These are phyloP conservation scores for Cordilura impudica DNA, from an alignment of 2,888 invertebrate genomes.

Conservation along the genomic window DNA sequence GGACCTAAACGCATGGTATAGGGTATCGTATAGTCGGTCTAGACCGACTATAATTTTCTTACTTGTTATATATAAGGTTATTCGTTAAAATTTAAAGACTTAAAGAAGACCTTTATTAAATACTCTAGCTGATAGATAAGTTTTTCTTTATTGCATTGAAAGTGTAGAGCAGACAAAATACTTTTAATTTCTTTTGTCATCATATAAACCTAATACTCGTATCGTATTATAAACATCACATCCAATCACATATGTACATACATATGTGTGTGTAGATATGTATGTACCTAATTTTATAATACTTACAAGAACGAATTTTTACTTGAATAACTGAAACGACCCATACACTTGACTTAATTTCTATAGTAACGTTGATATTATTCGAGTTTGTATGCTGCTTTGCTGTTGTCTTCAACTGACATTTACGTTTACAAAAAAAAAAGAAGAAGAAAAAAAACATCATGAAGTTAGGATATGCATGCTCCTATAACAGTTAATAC, in stretches of 20 bases:
- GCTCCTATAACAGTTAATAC: background rate
- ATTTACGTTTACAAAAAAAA: conserved; percentile 5
- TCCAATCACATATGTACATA: no score
- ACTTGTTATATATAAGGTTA: no score
- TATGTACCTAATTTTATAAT: no score
- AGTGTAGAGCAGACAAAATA: conserved; percentile 3
- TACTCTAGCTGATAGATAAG: background rate
- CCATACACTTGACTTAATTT: conserved; percentile 50
- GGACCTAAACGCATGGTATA: no score
- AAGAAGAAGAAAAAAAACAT: background rate
- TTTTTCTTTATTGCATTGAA: background rate
- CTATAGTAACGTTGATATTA: conserved; percentile 36
- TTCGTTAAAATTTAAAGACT: background rate
- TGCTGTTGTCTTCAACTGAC: background rate
- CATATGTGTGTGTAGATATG: no score
- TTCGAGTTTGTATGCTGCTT: background rate
- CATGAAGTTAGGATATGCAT: background rate
- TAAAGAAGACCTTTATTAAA: background rate
- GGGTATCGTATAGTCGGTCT: no score
- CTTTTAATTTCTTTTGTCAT: conserved; percentile 45
- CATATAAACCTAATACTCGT: conserved; percentile 17
- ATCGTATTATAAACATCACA: conserved; percentile 34
- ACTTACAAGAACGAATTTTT: background rate
- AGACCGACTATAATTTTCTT: no score
- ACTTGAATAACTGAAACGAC: conserved; percentile 11